Evolutionary conservation across 2,888 invertebrate species (phyloP), one percentile per base, ranked within the genome.

Genomic region (Hybos culiciformis): DNA sequence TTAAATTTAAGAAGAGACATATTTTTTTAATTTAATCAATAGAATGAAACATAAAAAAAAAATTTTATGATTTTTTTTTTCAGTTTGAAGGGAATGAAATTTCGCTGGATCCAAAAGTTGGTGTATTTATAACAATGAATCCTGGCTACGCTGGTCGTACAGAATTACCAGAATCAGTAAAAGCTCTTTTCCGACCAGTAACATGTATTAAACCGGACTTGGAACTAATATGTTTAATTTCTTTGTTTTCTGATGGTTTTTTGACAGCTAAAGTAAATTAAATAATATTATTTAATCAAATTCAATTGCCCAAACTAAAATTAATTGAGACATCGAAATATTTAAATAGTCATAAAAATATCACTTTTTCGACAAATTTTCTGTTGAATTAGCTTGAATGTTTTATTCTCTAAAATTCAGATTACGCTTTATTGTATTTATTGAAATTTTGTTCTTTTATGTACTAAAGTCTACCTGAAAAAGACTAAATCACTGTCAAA

Each of bases 71-170:
- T 23, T 12, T 9, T 43, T 31, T 18, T 20, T 20, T n/a, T 19
- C 19, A 86, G 84, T 88, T 90, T 62, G 86, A 86, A 68, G 82
- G 82, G 1, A 76, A 78, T 57, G 86, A 90, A 59, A 90, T 92
- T 46, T 70, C 68, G 7, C 64, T 93, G 61, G 90, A 92, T 66
- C 68, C 72, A 6, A 87, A 90, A 67, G 83, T 91, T 14, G 92
- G 92, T 1, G 83, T 93, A 48, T 94, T 93, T 65, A 88, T 92
- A 43, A 93, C 92, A 1, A 92, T 93, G 90, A 92, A 93, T 69
- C 91, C 91, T 0, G 91, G 91, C 1, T 91, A 92, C 58, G 88
- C 90, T 0, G 90, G 91, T 0, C 77, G 91, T 43, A 91, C 90
- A 0, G 91, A 92, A 58, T 68, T 94, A 23, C 93, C 92, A 0